Conservation (phyloP, 1,140 invertebrate species). For the Linepithema humile region DNA sequence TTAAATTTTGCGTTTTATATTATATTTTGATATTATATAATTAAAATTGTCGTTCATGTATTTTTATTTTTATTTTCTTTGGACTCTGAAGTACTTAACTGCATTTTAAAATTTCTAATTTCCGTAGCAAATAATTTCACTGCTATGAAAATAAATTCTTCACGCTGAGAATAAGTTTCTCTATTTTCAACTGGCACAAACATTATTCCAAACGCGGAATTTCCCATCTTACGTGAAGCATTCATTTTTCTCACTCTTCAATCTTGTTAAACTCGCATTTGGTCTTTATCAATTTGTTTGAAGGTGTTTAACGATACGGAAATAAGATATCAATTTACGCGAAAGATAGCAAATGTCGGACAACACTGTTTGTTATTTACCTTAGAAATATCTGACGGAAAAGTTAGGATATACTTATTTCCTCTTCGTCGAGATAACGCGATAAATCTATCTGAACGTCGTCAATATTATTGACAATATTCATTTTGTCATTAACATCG, state of each 20-base stretch:
- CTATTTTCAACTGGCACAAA: not conserved
- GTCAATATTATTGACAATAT: constrained; percentile 1
- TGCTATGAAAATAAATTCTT: too few relatives aligned
- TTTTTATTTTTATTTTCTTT: not conserved
- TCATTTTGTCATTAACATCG: constrained; percentile 1
- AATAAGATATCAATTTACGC: not conserved
- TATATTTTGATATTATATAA: too few relatives aligned
- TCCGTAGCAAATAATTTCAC: not conserved
- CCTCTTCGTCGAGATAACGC: not conserved
- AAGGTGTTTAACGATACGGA: not conserved
- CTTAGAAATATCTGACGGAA: not conserved
- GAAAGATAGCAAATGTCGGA: not conserved
- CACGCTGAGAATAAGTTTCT: not conserved
- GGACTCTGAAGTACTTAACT: not conserved
- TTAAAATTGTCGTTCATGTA: too few relatives aligned
- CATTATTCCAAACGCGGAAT: not conserved
- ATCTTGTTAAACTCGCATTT: not conserved
- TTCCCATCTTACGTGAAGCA: not conserved
- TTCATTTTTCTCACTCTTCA: not conserved
- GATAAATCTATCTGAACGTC: not conserved
- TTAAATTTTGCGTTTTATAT: not conserved
- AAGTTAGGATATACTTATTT: not conserved
- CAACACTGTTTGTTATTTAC: not conserved
- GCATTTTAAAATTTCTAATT: not conserved
- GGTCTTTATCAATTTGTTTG: not conserved